phyloP scores from a whole-genome alignment of 2,888 invertebrate species.

The Laspeyria flexula region DNA sequence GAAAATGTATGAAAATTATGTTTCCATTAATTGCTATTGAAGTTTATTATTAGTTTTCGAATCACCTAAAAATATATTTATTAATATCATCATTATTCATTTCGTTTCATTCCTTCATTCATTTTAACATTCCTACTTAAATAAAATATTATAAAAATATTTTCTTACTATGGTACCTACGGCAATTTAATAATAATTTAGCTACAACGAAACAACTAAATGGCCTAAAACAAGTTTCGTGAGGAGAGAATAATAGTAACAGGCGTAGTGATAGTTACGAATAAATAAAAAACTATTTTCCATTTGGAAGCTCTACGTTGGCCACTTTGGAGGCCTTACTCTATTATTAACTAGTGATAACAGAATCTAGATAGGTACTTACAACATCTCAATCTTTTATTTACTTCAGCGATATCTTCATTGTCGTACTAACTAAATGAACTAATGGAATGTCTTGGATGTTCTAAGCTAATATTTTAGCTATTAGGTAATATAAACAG shows the following conservation, averaged over 20 bases:
- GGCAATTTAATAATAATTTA: neutral
- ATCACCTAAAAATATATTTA: too few species aligned
- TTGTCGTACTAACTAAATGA: neutral
- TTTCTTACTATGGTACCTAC: neutral
- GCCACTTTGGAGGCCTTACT: too few species aligned
- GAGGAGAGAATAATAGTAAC: neutral
- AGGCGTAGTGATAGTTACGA: neutral
- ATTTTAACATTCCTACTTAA: too few species aligned
- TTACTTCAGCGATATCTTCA: slow-evolving; percentile 21
- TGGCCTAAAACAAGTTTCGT: slow-evolving; percentile 10
- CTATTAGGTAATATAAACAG: neutral
- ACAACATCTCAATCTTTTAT: slow-evolving; percentile 21
- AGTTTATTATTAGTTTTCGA: too few species aligned
- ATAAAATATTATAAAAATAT: too few species aligned
- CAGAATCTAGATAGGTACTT: slow-evolving; percentile 10
- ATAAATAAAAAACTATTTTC: neutral
- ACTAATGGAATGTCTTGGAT: too few species aligned
- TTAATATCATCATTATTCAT: too few species aligned
- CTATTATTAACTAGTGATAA: neutral
- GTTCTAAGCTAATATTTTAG: neutral
- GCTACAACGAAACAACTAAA: slow-evolving; percentile 1
- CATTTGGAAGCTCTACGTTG: neutral
- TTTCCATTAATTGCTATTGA: too few species aligned
- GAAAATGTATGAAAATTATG: too few species aligned
- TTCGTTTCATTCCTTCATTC: too few species aligned